Base-by-base conservation (phyloP, 1,140 invertebrate genomes). In the Vollenhovia emeryi region DNA sequence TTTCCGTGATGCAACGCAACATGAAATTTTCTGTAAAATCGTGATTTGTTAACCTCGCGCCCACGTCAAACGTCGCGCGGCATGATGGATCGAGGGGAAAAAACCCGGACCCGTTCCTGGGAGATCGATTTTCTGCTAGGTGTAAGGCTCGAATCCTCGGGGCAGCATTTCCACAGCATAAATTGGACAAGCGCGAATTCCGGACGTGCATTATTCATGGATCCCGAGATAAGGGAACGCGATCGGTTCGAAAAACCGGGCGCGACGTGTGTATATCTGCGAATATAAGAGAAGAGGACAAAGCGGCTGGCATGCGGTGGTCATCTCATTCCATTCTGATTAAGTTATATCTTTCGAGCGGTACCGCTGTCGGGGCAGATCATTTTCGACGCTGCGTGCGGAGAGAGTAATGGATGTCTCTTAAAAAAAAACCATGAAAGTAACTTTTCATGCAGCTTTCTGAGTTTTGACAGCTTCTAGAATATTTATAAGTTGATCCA, bases 191-290 rank as follows among this genome's bases (percentile, higher is more conserved):
- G 76, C 86, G 89, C 84, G 86, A 87, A 89, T 91, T 84, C 87
- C 78, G 55, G 21, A n/a, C 57, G 85, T 88, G 86, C 87, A 91
- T 92, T 91, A 92, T 92, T 92, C 88, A 92, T 91, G 86, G 84
- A 43, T 79, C 48, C 18, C 8, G 13, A 18, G 66, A 48, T 69
- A 64, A 45, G 60, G 11, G 48, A 48, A 85, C 57, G 80, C 75
- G 64, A n/a, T 79, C 30, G 36, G 66, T 85, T 85, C 59, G 83
- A 82, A 86, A 89, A 89, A 89, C 62, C 52, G 45, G 69, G 45
- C 75, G 85, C 85, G 45, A n/a, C 48, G 30, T 21, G 43, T 78
- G 60, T 48, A 66, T 50, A 21, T 57, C 52, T 24, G 43, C 33
- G 60, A 66, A 66, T 66, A 64, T 36, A 79, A 79, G 75, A 50